phyloP scores from a whole-genome alignment of 2,888 invertebrate genomes.

The Candidula unifasciata region DNA sequence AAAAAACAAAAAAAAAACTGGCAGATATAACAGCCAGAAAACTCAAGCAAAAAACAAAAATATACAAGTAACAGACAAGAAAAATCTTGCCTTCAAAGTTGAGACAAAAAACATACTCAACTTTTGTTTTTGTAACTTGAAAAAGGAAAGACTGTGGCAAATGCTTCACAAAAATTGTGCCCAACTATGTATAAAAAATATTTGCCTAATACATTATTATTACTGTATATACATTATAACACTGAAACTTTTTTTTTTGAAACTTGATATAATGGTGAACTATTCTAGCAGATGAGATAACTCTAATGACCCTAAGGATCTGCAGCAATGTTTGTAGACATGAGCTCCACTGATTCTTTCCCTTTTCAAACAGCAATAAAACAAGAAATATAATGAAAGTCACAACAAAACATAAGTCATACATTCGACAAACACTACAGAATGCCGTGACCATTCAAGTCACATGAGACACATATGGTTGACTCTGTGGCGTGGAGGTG shows the following conservation, averaged over 20 bases:
- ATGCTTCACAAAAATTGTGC: conserved; percentile 55
- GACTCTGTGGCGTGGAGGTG: too few relatives aligned
- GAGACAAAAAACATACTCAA: conserved; percentile 44
- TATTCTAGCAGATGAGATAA: conserved; percentile 19
- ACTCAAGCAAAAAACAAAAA: not conserved
- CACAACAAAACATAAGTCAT: not conserved
- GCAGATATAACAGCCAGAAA: not conserved
- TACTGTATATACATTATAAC: conserved; percentile 28
- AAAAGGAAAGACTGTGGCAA: conserved; percentile 55
- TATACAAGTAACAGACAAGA: conserved; percentile 21
- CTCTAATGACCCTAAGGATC: not conserved
- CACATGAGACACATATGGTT: too few relatives aligned
- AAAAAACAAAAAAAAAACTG: too few relatives aligned
- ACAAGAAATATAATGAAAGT: not conserved
- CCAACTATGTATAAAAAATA: conserved; percentile 44
- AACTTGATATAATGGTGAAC: not conserved
- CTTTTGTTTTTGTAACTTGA: conserved; percentile 44
- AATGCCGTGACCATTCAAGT: too few relatives aligned
- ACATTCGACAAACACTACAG: too few relatives aligned
- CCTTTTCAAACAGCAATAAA: conserved; percentile 43
- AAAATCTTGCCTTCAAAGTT: conserved; percentile 9
- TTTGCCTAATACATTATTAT: conserved; percentile 20
- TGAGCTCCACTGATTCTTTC: conserved; percentile 50
- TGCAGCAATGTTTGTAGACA: conserved; percentile 52
- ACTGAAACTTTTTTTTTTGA: conserved; percentile 14